A percentile compares a stretch with the other conserved stretches of the same genome.
These are phyloP conservation scores for Calonectris borealis DNA, from an alignment of 2,113 vertebrate genomes.

Conservation along the genomic window DNA sequence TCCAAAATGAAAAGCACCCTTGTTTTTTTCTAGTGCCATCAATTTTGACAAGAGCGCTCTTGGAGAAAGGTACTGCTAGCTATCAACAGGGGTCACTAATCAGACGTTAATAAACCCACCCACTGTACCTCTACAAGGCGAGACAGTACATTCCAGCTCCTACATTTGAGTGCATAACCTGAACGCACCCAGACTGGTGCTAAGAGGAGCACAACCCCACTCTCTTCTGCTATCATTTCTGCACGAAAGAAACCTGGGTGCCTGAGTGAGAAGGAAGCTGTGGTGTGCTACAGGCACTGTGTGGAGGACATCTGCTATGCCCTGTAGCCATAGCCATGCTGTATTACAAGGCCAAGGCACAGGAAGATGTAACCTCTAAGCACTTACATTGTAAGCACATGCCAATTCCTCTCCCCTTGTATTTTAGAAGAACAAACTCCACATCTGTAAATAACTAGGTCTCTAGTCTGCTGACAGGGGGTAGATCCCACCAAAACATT, in stretches of 20 bases:
- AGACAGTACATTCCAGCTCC: neutral
- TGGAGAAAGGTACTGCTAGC: neutral
- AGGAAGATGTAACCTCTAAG: neutral
- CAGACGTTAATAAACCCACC: neutral
- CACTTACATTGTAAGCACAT: neutral
- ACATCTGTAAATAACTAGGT: neutral
- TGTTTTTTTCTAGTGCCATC: neutral
- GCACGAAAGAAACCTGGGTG: neutral
- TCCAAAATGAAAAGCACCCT: neutral
- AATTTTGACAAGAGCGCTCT: neutral
- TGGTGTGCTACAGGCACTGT: neutral
- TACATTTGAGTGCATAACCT: neutral
- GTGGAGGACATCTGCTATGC: neutral
- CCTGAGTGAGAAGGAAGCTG: neutral
- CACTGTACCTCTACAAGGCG: rapidly evolving
- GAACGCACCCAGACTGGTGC: neutral
- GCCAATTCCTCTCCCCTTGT: neutral
- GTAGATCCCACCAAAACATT: neutral
- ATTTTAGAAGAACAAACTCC: neutral
- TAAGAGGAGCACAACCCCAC: neutral
- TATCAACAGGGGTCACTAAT: neutral
- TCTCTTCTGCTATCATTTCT: neutral
- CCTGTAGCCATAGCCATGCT: neutral
- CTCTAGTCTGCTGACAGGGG: neutral
- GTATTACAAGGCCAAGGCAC: neutral